Base-by-base conservation (phyloP, 2,888 invertebrate species). In the Miltochrista miniata region DNA sequence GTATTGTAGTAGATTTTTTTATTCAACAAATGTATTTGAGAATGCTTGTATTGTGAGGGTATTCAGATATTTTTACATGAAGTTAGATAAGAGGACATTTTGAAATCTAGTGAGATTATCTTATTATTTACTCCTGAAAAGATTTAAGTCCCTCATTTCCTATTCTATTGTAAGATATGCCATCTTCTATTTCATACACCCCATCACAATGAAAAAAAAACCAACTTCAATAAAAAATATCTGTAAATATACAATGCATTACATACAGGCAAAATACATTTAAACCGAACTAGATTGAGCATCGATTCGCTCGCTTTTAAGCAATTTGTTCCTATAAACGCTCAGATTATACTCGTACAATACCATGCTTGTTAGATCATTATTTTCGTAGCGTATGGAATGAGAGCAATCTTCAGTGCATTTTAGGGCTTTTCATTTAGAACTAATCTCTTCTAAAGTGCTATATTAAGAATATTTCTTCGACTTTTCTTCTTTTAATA, bases 311-410 rank as follows among this genome's bases (percentile, higher is more conserved):
- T 56, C n/a, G 51, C 45, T 64, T 60, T 57, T 60, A 53, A 62
- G 52, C 56, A 64, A 51, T 65, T 60, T 63, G 65, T 65, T 65
- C 68, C 68, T 65, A 68, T 54, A 45, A 56, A 67, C 54, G 64
- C 68, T 68, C 68, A 51, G 54, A 55, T 52, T 18, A 24, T 24
- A 24, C 68, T 68, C 68, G 51, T 51, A 55, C 51, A 13, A 24
- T 24, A 24, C 43, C 30, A n/a, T 9, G 18, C 29, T 42, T 41
- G 24, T 18, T 42, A 37, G n/a, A 14, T 43, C 9, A 31, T n/a
- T 37, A 36, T 15, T n/a, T 42, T 33, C 9, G 12, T 2, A 48
- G 12, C 18, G 18, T 8, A 37, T 9, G 18, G 30, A 15, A 15
- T 33, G 38, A 33, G 11, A 31, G 33, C 33, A 10, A 15, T 5